Conservation (phyloP, 1,140 invertebrate genomes). For the Varroa destructor region DNA sequence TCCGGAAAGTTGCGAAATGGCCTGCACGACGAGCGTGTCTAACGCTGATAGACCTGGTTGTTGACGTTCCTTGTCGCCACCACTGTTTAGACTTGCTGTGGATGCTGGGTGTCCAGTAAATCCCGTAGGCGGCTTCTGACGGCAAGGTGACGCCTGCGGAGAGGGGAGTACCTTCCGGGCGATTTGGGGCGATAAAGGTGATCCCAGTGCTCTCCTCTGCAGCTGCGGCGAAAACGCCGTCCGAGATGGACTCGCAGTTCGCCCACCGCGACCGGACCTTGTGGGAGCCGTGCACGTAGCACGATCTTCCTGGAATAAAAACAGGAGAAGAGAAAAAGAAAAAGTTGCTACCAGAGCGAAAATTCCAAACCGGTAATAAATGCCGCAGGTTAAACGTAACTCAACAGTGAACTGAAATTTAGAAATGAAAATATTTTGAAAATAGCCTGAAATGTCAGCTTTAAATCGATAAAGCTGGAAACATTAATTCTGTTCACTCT, state of each 20-base stretch:
- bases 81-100: not conserved
- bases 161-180: constrained; percentile 26
- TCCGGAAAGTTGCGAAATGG: constrained; percentile 47
- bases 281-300: too few relatives aligned
- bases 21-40: constrained; percentile 49
- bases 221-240: constrained; percentile 20
- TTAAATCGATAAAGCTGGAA: too few relatives aligned
- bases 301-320: too few relatives aligned
- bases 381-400: too few relatives aligned
- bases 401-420: too few relatives aligned
- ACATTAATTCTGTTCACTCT: too few relatives aligned
- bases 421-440: too few relatives aligned
- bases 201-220: constrained; percentile 17
- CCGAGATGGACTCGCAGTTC: constrained; percentile 23
- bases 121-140: not conserved
- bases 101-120: constrained; percentile 16
- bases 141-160: constrained; percentile 20
- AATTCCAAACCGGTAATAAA: too few relatives aligned
- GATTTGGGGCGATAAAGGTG: constrained; percentile 7
- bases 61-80: constrained; percentile 1
- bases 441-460: too few relatives aligned
- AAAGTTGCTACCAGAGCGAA: too few relatives aligned
- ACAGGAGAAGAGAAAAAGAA: too few relatives aligned
- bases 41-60: constrained; percentile 36
- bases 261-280: not conserved